Percentiles rank a stretch among this genome's conserved stretches.
These are phyloP conservation scores for Hofmannophila pseudospretella DNA, from an alignment of 2,888 invertebrate genomes.

Conservation along the genomic window DNA sequence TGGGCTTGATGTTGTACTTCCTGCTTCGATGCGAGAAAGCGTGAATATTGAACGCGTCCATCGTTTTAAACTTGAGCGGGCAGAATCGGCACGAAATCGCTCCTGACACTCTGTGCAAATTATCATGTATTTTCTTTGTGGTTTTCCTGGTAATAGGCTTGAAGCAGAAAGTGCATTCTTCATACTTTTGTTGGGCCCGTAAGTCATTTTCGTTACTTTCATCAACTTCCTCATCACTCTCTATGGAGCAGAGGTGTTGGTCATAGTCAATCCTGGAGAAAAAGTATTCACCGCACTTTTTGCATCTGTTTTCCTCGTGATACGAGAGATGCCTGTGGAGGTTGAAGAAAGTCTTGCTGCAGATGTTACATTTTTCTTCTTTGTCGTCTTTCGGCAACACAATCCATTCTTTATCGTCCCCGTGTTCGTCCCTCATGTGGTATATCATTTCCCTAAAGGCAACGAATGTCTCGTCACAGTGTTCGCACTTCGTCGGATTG, in stretches of 20 bases:
- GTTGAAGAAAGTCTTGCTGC: constrained; percentile 63
- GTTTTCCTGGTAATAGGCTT: constrained; percentile 58
- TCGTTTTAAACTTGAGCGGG: constrained; percentile 64
- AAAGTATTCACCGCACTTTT: constrained; percentile 70
- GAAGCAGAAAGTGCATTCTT: constrained; percentile 70
- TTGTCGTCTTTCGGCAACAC: constrained; percentile 59
- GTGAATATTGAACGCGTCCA: constrained; percentile 70
- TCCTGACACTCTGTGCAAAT: constrained; percentile 59
- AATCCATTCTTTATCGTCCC: constrained; percentile 68
- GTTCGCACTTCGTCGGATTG: constrained; percentile 66
- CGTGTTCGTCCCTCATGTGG: constrained; percentile 67
- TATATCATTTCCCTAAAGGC: constrained; percentile 72
- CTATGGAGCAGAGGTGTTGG: constrained; percentile 63
- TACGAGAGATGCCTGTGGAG: constrained; percentile 61
- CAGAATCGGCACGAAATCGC: constrained; percentile 72
- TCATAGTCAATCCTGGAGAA: constrained; percentile 55
- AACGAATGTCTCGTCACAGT: constrained; percentile 75
- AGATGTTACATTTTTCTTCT: constrained; percentile 61
- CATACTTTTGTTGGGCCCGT: constrained; percentile 35
- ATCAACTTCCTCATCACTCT: constrained; percentile 57
- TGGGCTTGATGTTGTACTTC: constrained; percentile 64
- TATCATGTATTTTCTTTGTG: constrained; percentile 52
- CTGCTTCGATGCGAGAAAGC: constrained; percentile 67
- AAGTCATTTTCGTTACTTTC: constrained; percentile 22
- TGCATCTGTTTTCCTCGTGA: constrained; percentile 69